Evolutionary conservation across 2,797 vertebrate genomes (phyloP).

Genomic region (Dryobates pubescens): DNA sequence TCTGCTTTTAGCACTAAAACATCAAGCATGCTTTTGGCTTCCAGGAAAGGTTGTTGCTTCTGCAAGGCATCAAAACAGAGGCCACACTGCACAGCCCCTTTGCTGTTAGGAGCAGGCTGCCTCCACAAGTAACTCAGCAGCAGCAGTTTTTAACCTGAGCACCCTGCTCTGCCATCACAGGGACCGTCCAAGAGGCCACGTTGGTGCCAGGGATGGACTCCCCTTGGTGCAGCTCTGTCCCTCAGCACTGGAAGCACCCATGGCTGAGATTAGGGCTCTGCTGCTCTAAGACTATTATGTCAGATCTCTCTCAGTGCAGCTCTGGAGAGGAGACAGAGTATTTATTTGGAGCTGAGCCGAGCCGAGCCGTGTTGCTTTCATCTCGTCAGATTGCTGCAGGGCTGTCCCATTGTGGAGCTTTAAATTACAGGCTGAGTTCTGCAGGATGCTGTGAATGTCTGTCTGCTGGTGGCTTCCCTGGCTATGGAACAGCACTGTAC

Average conservation of each 20-base stretch:
- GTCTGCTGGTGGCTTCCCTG: not conserved
- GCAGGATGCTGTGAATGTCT: not conserved
- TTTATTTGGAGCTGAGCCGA: conserved; percentile 19
- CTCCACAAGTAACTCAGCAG: not conserved
- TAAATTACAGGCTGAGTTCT: not conserved
- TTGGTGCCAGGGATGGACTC: not conserved
- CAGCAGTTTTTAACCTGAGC: not conserved
- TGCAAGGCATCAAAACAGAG: not conserved
- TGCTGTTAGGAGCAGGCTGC: not conserved
- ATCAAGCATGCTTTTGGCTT: not conserved
- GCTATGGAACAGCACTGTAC: not conserved
- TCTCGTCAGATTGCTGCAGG: not conserved
- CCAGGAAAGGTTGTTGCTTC: not conserved
- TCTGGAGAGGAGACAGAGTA: conserved; percentile 7
- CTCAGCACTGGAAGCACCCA: not conserved
- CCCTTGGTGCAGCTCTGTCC: not conserved
- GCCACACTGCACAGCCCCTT: not conserved
- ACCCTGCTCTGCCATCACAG: not conserved
- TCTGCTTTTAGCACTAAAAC: not conserved
- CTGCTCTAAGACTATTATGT: conserved; percentile 20
- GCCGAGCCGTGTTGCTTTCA: not conserved
- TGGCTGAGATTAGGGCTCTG: conserved; percentile 8
- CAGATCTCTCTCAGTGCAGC: conserved; percentile 27
- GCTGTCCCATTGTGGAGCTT: not conserved
- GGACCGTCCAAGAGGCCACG: not conserved